Evolutionary conservation across 2,888 invertebrate genomes (phyloP).

Genomic region (Himalopsyche tibetana): DNA sequence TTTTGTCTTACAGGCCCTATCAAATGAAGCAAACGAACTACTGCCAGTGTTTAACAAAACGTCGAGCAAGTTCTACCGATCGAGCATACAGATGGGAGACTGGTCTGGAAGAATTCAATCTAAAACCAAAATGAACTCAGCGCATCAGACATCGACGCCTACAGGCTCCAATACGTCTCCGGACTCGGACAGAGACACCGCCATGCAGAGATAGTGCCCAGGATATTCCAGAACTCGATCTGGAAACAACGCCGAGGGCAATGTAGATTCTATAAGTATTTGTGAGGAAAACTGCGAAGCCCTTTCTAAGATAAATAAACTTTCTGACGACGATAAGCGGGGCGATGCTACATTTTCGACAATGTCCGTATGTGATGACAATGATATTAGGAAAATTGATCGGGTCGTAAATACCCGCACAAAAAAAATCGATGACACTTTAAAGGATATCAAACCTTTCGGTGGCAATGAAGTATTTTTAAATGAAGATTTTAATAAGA

Average conservation of each 20-base stretch:
- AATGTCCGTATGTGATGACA: neutral
- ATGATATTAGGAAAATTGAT: conserved; percentile 15
- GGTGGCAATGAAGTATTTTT: neutral
- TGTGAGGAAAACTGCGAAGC: conserved; percentile 6
- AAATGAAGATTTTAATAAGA: neutral
- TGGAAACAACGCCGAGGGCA: neutral
- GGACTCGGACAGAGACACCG: conserved; percentile 47
- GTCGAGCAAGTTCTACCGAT: conserved; percentile 92
- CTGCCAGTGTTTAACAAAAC: conserved; percentile 98
- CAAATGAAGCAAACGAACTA: conserved; percentile 97
- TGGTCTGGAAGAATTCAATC: conserved; percentile 81
- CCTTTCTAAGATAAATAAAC: neutral
- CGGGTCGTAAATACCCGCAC: neutral
- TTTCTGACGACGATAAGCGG: neutral
- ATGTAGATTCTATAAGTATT: conserved; percentile 1
- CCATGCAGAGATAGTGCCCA: conserved; percentile 60
- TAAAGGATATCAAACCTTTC: neutral
- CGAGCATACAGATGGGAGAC: conserved; percentile 89
- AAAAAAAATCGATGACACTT: neutral
- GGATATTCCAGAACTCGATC: conserved; percentile 19
- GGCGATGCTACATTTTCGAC: neutral
- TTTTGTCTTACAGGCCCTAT: conserved; percentile 83
- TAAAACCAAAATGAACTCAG: conserved; percentile 52
- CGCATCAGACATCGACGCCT: conserved; percentile 9
- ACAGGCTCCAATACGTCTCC: conserved; percentile 35